Evolutionary conservation across 2,888 invertebrate species (phyloP), one percentile per base, ranked within the genome.

Genomic region (Tanytarsus gracilentus): DNA sequence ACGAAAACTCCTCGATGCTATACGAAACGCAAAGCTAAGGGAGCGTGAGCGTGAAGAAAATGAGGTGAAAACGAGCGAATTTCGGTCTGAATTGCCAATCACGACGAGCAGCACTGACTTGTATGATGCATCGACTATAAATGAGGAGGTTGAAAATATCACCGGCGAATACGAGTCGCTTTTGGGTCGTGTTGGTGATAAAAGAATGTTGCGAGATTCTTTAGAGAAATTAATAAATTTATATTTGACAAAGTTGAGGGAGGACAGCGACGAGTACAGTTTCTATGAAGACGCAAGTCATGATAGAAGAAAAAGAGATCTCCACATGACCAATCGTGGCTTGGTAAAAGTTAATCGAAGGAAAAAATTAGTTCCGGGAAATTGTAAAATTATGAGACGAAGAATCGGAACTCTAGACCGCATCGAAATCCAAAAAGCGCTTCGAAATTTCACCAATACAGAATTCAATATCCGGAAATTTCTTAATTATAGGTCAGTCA

Each of bases 401-500:
- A 64, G 64, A 26, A 64, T 67, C 11, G 64, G 65, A 25, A 65
- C 67, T 14, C 62, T 68, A 36, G 65, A 66, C 59, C 61, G 64
- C 5, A 63, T 64, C 33, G 66, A 66, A 61, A 60, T 68, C 9
- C 65, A 66, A 21, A 61, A 63, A 36, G 63, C 67, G 3, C 63
- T 65, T 21, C 52, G 50, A 30, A 67, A 67, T 63, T 63, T 65
- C 39, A 62, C 66, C 11, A 63, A 64, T 39, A 61, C 64, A 11
- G 66, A 66, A 59, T 65, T 66, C 56, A 79, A 78, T 67, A 69
- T 79, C 63, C 70, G 79, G 64, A 72, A 75, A 44, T 76, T 77
- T 14, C 66, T 79, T 27, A 79, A 76, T 66, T 77, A 78, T 65
- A 71, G 79, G 79, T 79, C 66, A 76, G 78, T 70, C 64, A 14